These are phyloP conservation scores for Zaprionus vittiger DNA, from an alignment of 1,140 invertebrate genomes.

Conservation along the genomic window DNA sequence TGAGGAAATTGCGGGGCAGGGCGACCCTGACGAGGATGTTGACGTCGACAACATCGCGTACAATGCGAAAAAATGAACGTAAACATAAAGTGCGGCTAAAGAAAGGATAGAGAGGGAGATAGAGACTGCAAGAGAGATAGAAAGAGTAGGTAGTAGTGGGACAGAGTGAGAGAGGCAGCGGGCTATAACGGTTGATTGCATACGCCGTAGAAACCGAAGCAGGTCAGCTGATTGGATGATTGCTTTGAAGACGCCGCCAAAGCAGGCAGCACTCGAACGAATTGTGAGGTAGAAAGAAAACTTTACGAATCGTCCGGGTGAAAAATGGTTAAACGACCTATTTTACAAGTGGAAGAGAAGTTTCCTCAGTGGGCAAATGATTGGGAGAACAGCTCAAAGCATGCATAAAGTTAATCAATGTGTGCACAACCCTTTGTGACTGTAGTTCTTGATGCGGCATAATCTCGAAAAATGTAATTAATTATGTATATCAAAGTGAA, in stretches of 20 bases:
- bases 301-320: background rate
- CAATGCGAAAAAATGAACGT: constrained; percentile 76
- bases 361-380: background rate
- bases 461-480: constrained; percentile 8
- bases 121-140: background rate
- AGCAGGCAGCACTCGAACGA: constrained; percentile 52
- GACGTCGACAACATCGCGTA: constrained; percentile 72
- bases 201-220: constrained; percentile 57
- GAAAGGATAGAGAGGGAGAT: constrained; percentile 8
- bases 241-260: constrained; percentile 56
- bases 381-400: constrained; percentile 18
- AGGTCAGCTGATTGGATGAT: constrained; percentile 79
- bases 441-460: background rate
- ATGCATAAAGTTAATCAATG: constrained; percentile 13
- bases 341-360: constrained; percentile 3
- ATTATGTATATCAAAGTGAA: background rate
- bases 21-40: constrained; percentile 73
- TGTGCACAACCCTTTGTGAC: constrained; percentile 7
- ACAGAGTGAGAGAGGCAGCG: background rate
- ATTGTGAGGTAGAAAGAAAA: constrained; percentile 14
- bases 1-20: constrained; percentile 22
- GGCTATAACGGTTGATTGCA: constrained; percentile 72
- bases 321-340: constrained; percentile 19
- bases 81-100: constrained; percentile 74
- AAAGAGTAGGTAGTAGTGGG: constrained; percentile 3